Evolutionary conservation across 1,140 invertebrate species (phyloP), one percentile per base, ranked within the genome.

Genomic region (Lucilia sericata): DNA sequence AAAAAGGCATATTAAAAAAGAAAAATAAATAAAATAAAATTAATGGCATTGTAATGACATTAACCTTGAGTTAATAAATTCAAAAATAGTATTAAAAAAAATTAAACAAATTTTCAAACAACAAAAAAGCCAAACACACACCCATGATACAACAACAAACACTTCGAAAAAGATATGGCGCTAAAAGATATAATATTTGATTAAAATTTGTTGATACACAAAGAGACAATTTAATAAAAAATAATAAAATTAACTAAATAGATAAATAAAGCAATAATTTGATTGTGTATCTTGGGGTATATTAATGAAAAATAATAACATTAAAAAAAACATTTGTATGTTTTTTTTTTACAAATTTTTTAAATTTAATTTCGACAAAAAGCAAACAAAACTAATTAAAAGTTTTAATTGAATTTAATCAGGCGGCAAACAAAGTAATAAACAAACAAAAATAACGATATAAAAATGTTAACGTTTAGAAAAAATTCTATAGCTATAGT

Each of bases 41-140:
- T 80, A 80, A 80, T 80, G 76, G 76, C 76, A 80, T 80, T 80
- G 76, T 80, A 80, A 80, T 82, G 65, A 82, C 51, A 82, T 82
- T 70, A 65, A 42, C 82, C 55, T 82, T 70, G 65, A 65, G 30
- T 65, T 17, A 82, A 82, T 82, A 82, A 82, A 75, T 70, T 21
- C 65, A 70, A 70, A 70, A 70, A 70, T 70, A 25, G 65, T 70
- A 19, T 70, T 70, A 21, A 70, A 70, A 70, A 70, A 21, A 21
- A 8, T 42, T 12, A 70, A 3, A 70, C 65, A 70, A 21, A 70
- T 2, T 30, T n/a, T n/a, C n/a, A n/a, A n/a, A n/a, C n/a, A n/a
- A n/a, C n/a, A n/a, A n/a, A n/a, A n/a, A 2, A 70, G 13, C 51
- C n/a, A 60, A 17, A 60, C 55, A 17, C 14, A 60, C 14, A 10